Evolutionary conservation across 2,113 vertebrate species (phyloP).

Genomic region (Sigmodon hispidus): DNA sequence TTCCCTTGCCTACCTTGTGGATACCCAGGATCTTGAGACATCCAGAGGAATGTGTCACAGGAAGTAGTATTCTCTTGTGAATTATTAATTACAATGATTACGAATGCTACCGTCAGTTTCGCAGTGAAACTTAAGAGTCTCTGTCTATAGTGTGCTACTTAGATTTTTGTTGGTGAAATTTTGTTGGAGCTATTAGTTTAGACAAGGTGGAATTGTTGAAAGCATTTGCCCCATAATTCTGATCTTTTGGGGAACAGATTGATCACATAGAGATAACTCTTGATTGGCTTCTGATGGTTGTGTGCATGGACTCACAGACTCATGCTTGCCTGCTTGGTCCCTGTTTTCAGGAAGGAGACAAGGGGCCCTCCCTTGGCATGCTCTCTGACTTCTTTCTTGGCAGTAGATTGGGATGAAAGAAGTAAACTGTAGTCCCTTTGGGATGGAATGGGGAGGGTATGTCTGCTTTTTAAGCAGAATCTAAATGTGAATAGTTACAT

Average conservation of each 20-base stretch:
- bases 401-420: not conserved
- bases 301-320: accelerated
- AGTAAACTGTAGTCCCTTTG: conserved; percentile 10
- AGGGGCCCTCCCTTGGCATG: not conserved
- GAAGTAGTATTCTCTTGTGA: not conserved
- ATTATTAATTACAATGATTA: not conserved
- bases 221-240: conserved; percentile 40
- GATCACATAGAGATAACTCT: not conserved
- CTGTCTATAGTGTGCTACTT: not conserved
- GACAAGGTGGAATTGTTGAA: conserved; percentile 16
- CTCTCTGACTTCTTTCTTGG: conserved; percentile 36
- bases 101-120: not conserved
- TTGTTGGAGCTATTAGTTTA: conserved; percentile 13
- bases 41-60: conserved; percentile 6
- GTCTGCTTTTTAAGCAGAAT: not conserved
- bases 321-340: not conserved
- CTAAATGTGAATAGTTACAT: not conserved
- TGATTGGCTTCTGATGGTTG: not conserved
- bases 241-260: not conserved
- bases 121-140: not conserved
- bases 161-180: not conserved
- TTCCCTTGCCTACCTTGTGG: not conserved
- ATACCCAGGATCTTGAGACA: not conserved
- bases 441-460: not conserved
- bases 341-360: conserved; percentile 56